phyloP scores from a whole-genome alignment of 2,888 invertebrate species.

The Leptothorax acervorum region DNA sequence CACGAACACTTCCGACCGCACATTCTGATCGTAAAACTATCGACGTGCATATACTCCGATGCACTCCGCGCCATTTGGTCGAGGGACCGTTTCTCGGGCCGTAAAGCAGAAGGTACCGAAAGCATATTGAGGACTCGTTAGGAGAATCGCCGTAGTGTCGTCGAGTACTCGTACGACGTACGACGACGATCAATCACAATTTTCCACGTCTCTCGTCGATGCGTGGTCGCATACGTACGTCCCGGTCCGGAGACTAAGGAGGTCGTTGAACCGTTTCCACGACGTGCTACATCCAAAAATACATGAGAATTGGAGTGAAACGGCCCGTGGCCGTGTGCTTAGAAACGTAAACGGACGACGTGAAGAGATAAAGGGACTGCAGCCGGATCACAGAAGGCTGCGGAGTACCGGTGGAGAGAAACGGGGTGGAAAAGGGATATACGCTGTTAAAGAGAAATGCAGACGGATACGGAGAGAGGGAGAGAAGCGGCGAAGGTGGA shows the following conservation, averaged over 20 bases:
- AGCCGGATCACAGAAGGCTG: conserved; percentile 21
- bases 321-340: conserved; percentile 60
- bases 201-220: conserved; percentile 60
- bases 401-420: conserved; percentile 6
- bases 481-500: conserved; percentile 15
- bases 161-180: conserved; percentile 40
- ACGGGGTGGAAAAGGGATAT: conserved; percentile 33
- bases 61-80: conserved; percentile 53
- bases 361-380: conserved; percentile 16
- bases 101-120: conserved; percentile 40
- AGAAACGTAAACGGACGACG: conserved; percentile 67
- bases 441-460: conserved; percentile 16
- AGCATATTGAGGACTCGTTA: conserved; percentile 69
- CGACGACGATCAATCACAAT: conserved; percentile 74
- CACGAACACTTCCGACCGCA: not conserved
- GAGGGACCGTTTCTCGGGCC: conserved; percentile 14
- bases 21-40: not conserved
- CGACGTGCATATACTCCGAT: conserved; percentile 13
- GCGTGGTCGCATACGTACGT: conserved; percentile 48
- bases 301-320: conserved; percentile 63
- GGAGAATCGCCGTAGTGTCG: conserved; percentile 52
- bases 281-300: conserved; percentile 71
- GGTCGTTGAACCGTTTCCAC: conserved; percentile 75
- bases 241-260: conserved; percentile 57
- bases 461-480: not conserved